These are phyloP conservation scores for Poecilia latipinna DNA, from an alignment of 2,113 vertebrate species.

Conservation along the genomic window DNA sequence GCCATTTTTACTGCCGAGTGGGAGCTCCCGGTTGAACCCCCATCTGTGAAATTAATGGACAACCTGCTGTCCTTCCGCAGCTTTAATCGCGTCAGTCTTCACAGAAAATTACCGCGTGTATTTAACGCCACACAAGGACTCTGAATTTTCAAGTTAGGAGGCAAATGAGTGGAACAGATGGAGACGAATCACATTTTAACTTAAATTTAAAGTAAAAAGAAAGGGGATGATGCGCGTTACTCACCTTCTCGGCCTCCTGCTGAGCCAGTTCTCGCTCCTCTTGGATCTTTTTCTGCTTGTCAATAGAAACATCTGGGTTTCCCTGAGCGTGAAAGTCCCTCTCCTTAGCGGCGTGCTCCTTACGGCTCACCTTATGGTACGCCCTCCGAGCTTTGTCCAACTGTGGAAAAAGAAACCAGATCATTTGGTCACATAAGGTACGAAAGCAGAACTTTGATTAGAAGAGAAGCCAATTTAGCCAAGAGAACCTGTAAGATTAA, in stretches of 20 bases:
- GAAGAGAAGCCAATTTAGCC: no score
- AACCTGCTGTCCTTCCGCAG: not conserved
- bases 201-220: no score
- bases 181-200: not conserved
- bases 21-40: not conserved
- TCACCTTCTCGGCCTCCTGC: slow-evolving; percentile 76
- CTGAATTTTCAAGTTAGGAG: not conserved
- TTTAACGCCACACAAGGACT: not conserved
- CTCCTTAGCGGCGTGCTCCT: slow-evolving; percentile 70
- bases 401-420: slow-evolving; percentile 47
- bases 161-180: not conserved
- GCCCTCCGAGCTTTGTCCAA: slow-evolving; percentile 78
- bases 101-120: not conserved
- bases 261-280: slow-evolving; percentile 73
- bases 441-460: not conserved
- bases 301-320: slow-evolving; percentile 77
- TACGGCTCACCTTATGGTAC: slow-evolving; percentile 80
- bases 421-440: not conserved
- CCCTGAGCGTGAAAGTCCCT: slow-evolving; percentile 75
- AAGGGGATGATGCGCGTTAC: not conserved
- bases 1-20: not conserved
- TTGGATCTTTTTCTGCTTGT: slow-evolving; percentile 80
- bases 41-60: not conserved
- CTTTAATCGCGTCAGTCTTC: not conserved
- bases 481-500: no score